Evolutionary conservation across 1,140 invertebrate species (phyloP).

Genomic region (Drosophila ohnishii): DNA sequence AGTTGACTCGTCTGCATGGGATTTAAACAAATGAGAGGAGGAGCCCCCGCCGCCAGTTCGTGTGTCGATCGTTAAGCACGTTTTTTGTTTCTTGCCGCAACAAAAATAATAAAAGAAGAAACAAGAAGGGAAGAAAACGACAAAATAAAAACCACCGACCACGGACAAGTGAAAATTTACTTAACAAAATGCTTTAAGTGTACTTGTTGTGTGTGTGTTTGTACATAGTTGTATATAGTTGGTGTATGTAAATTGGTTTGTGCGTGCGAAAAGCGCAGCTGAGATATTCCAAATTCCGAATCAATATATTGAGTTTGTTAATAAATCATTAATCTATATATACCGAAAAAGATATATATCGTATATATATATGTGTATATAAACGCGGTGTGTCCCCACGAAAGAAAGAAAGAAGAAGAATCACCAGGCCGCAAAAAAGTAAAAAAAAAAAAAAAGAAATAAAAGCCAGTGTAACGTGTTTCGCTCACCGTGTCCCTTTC

Average conservation of each 20-base stretch:
- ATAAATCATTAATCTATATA: slow-evolving; percentile 65
- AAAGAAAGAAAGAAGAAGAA: slow-evolving; percentile 43
- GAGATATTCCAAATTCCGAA: slow-evolving; percentile 56
- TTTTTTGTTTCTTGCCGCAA: slow-evolving; percentile 52
- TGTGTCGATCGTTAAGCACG: slow-evolving; percentile 70
- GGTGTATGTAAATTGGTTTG: slow-evolving; percentile 34
- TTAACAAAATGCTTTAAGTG: slow-evolving; percentile 48
- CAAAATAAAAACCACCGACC: slow-evolving; percentile 6
- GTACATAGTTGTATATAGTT: slow-evolving; percentile 45
- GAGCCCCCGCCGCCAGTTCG: slow-evolving; percentile 28
- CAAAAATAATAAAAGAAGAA: slow-evolving; percentile 6
- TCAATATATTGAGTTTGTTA: slow-evolving; percentile 66
- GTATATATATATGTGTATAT: slow-evolving; percentile 26
- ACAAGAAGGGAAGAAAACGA: slow-evolving; percentile 6
- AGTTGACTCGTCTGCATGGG: slow-evolving; percentile 79
- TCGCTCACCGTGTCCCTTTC: slow-evolving; percentile 37
- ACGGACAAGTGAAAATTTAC: slow-evolving; percentile 32
- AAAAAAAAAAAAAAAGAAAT: slow-evolving; percentile 11
- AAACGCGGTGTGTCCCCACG: slow-evolving; percentile 19
- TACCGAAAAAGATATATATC: slow-evolving; percentile 15
- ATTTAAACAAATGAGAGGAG: slow-evolving; percentile 44
- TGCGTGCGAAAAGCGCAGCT: slow-evolving; percentile 65
- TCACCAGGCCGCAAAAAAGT: slow-evolving; percentile 23
- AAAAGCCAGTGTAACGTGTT: slow-evolving; percentile 73
- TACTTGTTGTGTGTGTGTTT: slow-evolving; percentile 19